These are phyloP conservation scores for Scolanthus callimorphus DNA, from an alignment of 92 coral and sea anemone genomes.

Conservation along the genomic window DNA sequence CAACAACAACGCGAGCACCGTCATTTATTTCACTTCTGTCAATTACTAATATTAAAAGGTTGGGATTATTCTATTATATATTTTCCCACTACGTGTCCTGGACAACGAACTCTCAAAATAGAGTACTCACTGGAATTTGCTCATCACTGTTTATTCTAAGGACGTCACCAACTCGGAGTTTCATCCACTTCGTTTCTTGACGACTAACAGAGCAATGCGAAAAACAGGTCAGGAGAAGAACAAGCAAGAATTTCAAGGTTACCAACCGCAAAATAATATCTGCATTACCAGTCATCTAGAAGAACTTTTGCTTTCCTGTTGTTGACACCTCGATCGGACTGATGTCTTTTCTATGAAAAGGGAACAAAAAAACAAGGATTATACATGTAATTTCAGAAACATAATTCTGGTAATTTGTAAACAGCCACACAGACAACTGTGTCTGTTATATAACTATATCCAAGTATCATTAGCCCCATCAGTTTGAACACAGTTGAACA, in stretches of 20 bases:
- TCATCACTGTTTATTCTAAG: slow-evolving; percentile 77
- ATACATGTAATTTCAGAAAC: no score
- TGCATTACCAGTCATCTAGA: slow-evolving; percentile 38
- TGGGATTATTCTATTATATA: no score
- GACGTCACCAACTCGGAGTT: slow-evolving; percentile 86
- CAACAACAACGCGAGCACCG: no score
- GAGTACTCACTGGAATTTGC: slow-evolving; percentile 87
- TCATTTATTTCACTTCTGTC: no score
- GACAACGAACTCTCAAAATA: background rate
- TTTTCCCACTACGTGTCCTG: no score
- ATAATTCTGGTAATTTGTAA: no score
- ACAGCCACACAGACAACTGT: background rate
- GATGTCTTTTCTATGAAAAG: slow-evolving; percentile 70
- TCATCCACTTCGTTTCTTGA: slow-evolving; percentile 68
- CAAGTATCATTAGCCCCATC: no score
- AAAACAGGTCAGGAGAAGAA: background rate
- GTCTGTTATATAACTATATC: no score
- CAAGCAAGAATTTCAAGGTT: background rate
- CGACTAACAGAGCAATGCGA: slow-evolving; percentile 14
- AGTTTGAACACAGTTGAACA: no score
- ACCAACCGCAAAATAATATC: background rate
- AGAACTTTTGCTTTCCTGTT: slow-evolving; percentile 83
- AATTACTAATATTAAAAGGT: no score
- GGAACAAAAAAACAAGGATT: slow-evolving; percentile 1
- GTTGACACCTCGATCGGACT: slow-evolving; percentile 79